A percentile compares a stretch with the other conserved stretches of the same genome.
Conservation (phyloP, 1,140 invertebrate genomes). For the Aphis craccivora region DNA sequence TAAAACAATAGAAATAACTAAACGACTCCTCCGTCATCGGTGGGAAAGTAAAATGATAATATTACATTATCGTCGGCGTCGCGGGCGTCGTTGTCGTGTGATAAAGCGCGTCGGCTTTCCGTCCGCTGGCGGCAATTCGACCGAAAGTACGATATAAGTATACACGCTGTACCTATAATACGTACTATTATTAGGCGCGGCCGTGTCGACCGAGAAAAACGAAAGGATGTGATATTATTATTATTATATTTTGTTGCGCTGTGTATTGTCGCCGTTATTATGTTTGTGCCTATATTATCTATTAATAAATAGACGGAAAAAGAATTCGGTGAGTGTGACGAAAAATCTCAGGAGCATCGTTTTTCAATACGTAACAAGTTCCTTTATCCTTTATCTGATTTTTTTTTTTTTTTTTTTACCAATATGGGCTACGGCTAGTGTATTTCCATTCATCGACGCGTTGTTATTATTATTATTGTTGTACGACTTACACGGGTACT, state of each 20-base stretch:
- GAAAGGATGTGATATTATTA: slow-evolving; percentile 18
- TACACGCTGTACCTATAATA: neutral
- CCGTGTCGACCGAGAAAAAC: neutral
- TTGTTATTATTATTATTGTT: neutral
- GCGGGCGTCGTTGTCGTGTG: neutral
- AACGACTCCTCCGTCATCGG: neutral
- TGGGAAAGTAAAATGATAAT: slow-evolving; percentile 10
- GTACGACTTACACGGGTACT: slow-evolving; percentile 19
- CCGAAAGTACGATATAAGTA: neutral
- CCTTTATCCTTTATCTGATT: neutral
- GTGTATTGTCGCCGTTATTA: neutral
- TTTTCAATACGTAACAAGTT: slow-evolving; percentile 22
- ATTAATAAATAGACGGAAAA: neutral
- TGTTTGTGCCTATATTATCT: neutral
- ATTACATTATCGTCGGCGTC: neutral
- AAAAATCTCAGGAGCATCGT: slow-evolving; percentile 44
- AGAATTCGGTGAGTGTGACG: slow-evolving; percentile 3
- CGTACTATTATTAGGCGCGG: neutral
- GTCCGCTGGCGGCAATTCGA: neutral
- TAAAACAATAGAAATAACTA: slow-evolving; percentile 7
- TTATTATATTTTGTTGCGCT: neutral
- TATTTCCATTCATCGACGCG: neutral
- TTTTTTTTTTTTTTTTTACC: slow-evolving; percentile 1
- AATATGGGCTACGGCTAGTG: neutral
- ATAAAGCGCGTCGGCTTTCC: neutral